Percentiles rank a stretch among this genome's conserved stretches.
These are phyloP conservation scores for Erynnis tages DNA, from an alignment of 2,888 invertebrate genomes.

Conservation along the genomic window DNA sequence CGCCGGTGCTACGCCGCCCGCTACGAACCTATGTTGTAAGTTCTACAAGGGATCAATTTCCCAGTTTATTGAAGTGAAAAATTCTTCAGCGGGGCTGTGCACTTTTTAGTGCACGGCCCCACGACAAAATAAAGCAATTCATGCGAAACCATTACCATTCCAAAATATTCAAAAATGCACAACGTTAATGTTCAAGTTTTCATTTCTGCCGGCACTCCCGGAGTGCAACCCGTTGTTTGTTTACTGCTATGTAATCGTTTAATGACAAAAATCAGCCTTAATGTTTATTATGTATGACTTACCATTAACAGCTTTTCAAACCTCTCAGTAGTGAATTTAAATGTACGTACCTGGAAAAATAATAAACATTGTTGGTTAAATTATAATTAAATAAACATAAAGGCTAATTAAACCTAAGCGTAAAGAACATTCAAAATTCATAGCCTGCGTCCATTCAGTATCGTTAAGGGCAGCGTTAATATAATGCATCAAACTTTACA, in stretches of 20 bases:
- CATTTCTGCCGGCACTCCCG: too few relatives aligned
- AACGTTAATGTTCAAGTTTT: too few relatives aligned
- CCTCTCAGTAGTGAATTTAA: background rate
- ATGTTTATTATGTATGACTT: too few relatives aligned
- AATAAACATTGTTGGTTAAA: slow-evolving; percentile 5
- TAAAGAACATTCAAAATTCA: slow-evolving; percentile 2
- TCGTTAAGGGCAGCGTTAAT: slow-evolving; percentile 45
- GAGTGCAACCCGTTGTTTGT: too few relatives aligned
- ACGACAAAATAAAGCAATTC: too few relatives aligned
- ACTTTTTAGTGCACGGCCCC: too few relatives aligned
- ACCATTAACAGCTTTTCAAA: background rate
- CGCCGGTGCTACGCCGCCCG: slow-evolving; percentile 36
- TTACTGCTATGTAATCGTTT: too few relatives aligned
- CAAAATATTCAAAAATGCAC: too few relatives aligned
- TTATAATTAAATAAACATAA: background rate
- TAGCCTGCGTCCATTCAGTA: slow-evolving; percentile 27
- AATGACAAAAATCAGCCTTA: too few relatives aligned
- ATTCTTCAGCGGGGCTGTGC: too few relatives aligned
- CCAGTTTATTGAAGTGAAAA: slow-evolving; percentile 51
- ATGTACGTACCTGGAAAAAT: slow-evolving; percentile 46
- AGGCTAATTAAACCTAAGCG: background rate
- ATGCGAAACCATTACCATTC: too few relatives aligned
- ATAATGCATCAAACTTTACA: slow-evolving; percentile 49
- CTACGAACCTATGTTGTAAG: slow-evolving; percentile 34
- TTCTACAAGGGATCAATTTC: slow-evolving; percentile 51